Evolutionary conservation across 1,140 invertebrate genomes (phyloP), one percentile per base, ranked within the genome.

Genomic region (Nebria ingens): DNA sequence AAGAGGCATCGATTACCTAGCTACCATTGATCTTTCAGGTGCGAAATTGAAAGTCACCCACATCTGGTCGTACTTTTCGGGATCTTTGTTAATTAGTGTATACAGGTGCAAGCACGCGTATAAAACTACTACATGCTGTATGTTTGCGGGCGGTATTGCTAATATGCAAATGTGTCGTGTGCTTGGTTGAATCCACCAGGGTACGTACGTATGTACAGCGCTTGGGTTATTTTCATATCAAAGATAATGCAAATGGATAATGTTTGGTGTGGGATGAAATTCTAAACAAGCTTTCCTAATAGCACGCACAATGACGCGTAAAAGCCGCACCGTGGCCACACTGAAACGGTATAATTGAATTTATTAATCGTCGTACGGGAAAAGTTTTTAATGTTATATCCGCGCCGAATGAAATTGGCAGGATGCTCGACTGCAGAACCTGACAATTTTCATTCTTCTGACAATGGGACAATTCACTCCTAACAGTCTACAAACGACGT

Each of bases 21-120:
- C n/a, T n/a, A n/a, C 40, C 53, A 53, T 55, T 52, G 52, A 55
- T 61, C 59, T 55, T 53, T 62, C 61, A 62, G 61, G 61, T 62
- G 55, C 54, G 45, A 58, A 62, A 62, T 62, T 58, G 55, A 57
- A 60, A 62, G 61, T 62, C 61, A 62, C 53, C 57, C 53, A 29
- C 61, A 60, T 59, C 54, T 57, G 55, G 55, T 52, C 55, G 9
- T 55, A 50, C 42, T 55, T 13, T 20, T 52, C 22, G 20, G 11
- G 4, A 25, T 12, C 20, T 21, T 15, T 50, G 25, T 42, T 40
- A 40, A 54, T 42, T 54, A 53, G 21, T 19, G n/a, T 34, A n/a
- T 34, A n/a, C 25, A 9, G 6, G 25, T 34, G 25, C 25, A 34
- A 6, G 25, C n/a, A 34, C n/a, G 25, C n/a, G n/a, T 34, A 34